Base-by-base conservation (phyloP, 2,797 vertebrate genomes). In the Florisuga fusca region DNA sequence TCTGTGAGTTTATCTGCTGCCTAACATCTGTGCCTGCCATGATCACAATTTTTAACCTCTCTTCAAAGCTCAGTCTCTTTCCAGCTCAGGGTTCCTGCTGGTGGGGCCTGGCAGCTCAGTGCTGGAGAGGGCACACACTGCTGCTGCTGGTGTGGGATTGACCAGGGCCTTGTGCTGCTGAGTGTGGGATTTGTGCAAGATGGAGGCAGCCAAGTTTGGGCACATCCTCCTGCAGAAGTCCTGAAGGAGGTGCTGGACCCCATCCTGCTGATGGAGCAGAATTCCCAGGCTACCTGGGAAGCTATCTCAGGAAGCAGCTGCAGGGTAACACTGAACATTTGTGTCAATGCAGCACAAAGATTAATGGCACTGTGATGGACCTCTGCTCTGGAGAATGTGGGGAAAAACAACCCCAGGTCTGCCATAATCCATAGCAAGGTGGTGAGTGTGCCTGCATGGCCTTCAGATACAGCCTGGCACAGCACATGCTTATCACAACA, bases 271-370 rank as follows among this genome's bases (percentile, higher is more conserved):
- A 43, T 0, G 0, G 43, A 48, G 43, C 33, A 10, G 48, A 27
- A 41, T 2, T 12, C 3, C 54, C 23, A 8, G 51, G 19, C 29
- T 69, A 89, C 88, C 72, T 93, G 81, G 57, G 48, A 77, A 31
- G 58, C 29, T 61, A 45, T 66, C 54, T 83, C 68, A 73, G 95
- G 96, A 97, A 96, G 94, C 96, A 96, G 95, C 95, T 95, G 93
- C 94, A 62, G 80, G 50, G 67, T 79, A 73, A 85, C 86, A 87
- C 45, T 4, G 31, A 58, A 12, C 0, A 3, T 68, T 68, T 75
- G 54, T 58, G 85, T 89, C 73, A 89, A 4, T 15, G 36, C 43
- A 82, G 83, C 58, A 54, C 25, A 6, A 67, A 94, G 89, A 78
- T 94, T 86, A 58, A 81, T 46, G 51, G 66, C 6, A 31, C 23